Base-by-base conservation (phyloP, 2,888 invertebrate genomes). In the Antheraea assamensis region DNA sequence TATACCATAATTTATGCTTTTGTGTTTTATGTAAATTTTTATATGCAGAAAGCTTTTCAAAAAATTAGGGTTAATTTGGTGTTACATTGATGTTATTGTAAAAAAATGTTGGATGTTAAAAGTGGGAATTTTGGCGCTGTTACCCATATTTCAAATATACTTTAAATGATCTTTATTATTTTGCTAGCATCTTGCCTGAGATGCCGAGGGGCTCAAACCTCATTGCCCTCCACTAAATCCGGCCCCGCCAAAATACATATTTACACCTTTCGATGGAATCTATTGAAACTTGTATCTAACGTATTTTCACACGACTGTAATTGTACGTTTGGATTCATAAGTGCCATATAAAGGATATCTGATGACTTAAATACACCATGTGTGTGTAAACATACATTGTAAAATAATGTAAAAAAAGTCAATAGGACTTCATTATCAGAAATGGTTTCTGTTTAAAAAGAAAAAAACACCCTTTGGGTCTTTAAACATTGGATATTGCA, bases 401-500 rank as follows among this genome's bases (percentile, higher is more conserved):
- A 58, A 61, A 30, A 17, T 17, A 30, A 27, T 64, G 17, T 64
- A 64, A 15, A 64, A 64, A 30, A 30, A 30, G 58, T 64, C 61
- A 64, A 64, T 64, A 64, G 21, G 30, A 64, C 15, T 30, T 30
- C 1, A 30, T 8, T 64, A 4, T 64, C 61, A 64, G 17, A 64
- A 30, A 64, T 27, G 58, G n/a, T 13, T 13, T 58, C n/a, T 58
- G n/a, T 58, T n/a, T 55, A 21, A 55, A 55, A 58, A 17, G 15
- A 3, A 24, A 55, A 7, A 55, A 24, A 24, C n/a, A 58, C 58
- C 58, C 58, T 24, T 24, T 58, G 58, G 58, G 58, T 58, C n/a
- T 58, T 58, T 58, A 58, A 58, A 58, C 10, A 24, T 24, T 58
- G 58, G 35, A 68, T 68, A 68, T 68, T 81, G 84, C 79, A 82